Conservation (phyloP, 2,888 invertebrate genomes). For the Heterodera filipjevi region DNA sequence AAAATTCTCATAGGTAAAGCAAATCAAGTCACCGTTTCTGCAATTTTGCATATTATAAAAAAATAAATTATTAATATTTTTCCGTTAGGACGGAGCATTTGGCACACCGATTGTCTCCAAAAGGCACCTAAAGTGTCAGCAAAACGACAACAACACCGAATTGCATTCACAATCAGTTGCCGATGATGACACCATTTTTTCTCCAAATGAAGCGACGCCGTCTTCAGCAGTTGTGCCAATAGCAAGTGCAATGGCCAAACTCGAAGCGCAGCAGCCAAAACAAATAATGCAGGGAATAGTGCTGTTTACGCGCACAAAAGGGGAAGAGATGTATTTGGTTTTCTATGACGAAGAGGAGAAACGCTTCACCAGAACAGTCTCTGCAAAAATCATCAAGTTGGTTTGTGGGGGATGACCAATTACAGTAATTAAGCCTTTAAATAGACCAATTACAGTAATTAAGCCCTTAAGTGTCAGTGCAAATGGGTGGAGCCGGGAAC, state of each 20-base stretch:
- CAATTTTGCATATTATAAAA: too few relatives aligned
- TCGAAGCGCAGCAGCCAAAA: not conserved
- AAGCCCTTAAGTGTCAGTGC: too few relatives aligned
- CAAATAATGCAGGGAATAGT: not conserved
- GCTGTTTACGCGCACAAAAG: not conserved
- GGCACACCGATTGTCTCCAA: not conserved
- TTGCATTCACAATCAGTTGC: not conserved
- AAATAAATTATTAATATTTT: not conserved
- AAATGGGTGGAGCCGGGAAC: too few relatives aligned
- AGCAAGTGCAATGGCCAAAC: slow-evolving; percentile 10
- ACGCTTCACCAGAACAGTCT: not conserved
- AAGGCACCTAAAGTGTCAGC: not conserved
- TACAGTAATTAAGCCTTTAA: too few relatives aligned
- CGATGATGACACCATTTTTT: not conserved
- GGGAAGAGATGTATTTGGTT: not conserved
- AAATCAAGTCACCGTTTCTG: too few relatives aligned
- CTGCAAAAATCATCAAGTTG: not conserved
- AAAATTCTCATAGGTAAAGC: too few relatives aligned
- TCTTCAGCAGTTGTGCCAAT: not conserved
- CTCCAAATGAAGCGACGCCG: not conserved
- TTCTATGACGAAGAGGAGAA: not conserved
- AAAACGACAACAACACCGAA: not conserved
- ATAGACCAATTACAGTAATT: too few relatives aligned
- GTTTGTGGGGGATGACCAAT: too few relatives aligned
- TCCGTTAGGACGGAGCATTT: not conserved